Conservation (phyloP, 2,888 invertebrate species). For the Eilema depressum region DNA sequence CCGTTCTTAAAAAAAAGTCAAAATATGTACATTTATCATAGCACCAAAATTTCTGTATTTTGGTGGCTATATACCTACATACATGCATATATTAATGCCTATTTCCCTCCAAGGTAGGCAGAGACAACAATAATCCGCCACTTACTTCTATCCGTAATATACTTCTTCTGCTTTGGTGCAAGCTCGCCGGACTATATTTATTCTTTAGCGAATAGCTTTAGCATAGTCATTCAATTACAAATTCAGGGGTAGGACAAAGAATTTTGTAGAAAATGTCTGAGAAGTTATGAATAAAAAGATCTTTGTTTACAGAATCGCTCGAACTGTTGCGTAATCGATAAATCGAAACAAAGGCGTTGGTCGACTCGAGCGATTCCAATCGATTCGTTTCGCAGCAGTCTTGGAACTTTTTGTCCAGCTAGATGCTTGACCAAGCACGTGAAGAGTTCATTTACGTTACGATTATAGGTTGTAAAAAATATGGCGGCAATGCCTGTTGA, state of each 20-base stretch:
- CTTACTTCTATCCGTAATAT: no score
- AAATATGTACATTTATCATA: neutral
- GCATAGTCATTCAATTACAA: neutral
- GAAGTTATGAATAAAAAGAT: slow-evolving; percentile 36
- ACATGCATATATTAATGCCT: no score
- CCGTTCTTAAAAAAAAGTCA: neutral
- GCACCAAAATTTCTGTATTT: neutral
- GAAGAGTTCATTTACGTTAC: slow-evolving; percentile 64
- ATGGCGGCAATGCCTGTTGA: slow-evolving; percentile 39
- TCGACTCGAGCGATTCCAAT: slow-evolving; percentile 65
- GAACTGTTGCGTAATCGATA: slow-evolving; percentile 64
- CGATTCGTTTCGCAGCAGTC: slow-evolving; percentile 64
- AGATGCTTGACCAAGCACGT: slow-evolving; percentile 59
- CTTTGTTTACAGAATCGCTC: slow-evolving; percentile 41
- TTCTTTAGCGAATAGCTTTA: no score
- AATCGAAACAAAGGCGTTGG: slow-evolving; percentile 64
- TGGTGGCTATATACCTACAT: no score
- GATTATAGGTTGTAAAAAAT: slow-evolving; percentile 50
- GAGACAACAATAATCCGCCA: no score
- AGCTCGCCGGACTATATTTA: no score
- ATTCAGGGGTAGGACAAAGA: slow-evolving; percentile 27
- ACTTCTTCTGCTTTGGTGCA: no score
- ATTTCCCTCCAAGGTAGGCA: no score
- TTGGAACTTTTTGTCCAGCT: slow-evolving; percentile 57
- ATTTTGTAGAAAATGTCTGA: slow-evolving; percentile 9